Percentiles rank a stretch among this genome's conserved stretches.
Conservation (phyloP, 1,140 invertebrate species). For the Anastatus disparis region DNA sequence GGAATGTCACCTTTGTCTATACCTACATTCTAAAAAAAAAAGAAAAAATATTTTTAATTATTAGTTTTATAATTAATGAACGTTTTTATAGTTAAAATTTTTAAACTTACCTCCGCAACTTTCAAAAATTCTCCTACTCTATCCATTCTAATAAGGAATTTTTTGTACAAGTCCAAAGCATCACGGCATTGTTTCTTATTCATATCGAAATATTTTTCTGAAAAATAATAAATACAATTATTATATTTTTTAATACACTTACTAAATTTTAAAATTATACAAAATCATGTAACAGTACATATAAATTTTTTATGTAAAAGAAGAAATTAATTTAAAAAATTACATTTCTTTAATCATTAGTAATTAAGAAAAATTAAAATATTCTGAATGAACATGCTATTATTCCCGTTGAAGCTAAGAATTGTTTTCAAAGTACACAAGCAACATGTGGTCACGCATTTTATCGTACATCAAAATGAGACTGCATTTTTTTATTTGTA, state of each 20-base stretch:
- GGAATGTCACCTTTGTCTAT: slow-evolving; percentile 99
- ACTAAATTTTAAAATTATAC: too few relatives aligned
- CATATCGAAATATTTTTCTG: slow-evolving; percentile 99
- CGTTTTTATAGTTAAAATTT: slow-evolving; percentile 3
- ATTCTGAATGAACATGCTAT: too few relatives aligned
- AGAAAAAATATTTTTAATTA: slow-evolving; percentile 20
- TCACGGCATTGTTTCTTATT: slow-evolving; percentile 99
- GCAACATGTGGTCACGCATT: too few relatives aligned
- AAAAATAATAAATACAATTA: slow-evolving; percentile 31
- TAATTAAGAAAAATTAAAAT: too few relatives aligned
- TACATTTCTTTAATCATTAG: too few relatives aligned
- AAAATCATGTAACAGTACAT: too few relatives aligned
- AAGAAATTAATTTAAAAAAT: too few relatives aligned
- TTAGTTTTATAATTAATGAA: not conserved
- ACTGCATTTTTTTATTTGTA: too few relatives aligned
- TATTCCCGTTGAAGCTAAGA: too few relatives aligned
- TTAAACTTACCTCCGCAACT: slow-evolving; percentile 83
- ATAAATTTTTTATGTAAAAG: too few relatives aligned
- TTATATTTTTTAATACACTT: not conserved
- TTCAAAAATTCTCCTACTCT: slow-evolving; percentile 98
- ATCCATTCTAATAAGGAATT: slow-evolving; percentile 98
- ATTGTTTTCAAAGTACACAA: too few relatives aligned
- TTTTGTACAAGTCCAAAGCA: slow-evolving; percentile 98
- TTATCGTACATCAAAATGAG: too few relatives aligned
- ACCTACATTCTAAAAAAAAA: slow-evolving; percentile 86